Conservation (phyloP, 2,113 vertebrate genomes). For the Sinosuthora webbiana region DNA sequence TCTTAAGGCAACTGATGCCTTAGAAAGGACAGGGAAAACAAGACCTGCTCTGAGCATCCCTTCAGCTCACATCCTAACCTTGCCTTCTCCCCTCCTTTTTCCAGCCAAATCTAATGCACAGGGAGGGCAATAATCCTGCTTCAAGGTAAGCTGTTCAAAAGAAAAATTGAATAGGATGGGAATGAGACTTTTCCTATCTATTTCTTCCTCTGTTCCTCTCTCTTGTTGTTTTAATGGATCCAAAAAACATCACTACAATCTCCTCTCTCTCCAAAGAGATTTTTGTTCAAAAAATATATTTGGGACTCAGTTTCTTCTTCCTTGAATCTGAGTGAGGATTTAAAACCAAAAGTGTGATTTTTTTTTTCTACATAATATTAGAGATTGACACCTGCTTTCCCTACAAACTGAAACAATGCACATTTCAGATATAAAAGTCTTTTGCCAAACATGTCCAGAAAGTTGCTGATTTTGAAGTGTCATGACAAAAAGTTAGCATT, state of each 20-base stretch:
- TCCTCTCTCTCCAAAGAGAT: background rate
- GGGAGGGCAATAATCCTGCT: background rate
- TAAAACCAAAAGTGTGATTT: background rate
- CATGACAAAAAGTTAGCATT: background rate
- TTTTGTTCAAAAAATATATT: background rate
- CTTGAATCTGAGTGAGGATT: background rate
- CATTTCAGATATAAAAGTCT: background rate
- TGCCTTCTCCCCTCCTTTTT: background rate
- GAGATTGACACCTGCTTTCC: background rate
- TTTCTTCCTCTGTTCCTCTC: background rate
- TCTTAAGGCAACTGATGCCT: background rate
- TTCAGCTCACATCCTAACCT: fast-evolving
- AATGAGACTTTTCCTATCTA: background rate
- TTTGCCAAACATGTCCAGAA: background rate
- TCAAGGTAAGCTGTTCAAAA: background rate
- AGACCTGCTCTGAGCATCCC: background rate
- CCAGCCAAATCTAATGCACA: background rate
- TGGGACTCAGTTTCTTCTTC: background rate
- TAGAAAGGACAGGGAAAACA: background rate
- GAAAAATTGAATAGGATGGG: background rate
- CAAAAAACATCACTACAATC: background rate
- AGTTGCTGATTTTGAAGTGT: background rate
- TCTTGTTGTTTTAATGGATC: background rate
- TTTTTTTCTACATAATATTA: background rate
- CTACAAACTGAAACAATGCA: background rate